Evolutionary conservation across 2,113 vertebrate genomes (phyloP).

Genomic region (Ptilonorhynchus violaceus): DNA sequence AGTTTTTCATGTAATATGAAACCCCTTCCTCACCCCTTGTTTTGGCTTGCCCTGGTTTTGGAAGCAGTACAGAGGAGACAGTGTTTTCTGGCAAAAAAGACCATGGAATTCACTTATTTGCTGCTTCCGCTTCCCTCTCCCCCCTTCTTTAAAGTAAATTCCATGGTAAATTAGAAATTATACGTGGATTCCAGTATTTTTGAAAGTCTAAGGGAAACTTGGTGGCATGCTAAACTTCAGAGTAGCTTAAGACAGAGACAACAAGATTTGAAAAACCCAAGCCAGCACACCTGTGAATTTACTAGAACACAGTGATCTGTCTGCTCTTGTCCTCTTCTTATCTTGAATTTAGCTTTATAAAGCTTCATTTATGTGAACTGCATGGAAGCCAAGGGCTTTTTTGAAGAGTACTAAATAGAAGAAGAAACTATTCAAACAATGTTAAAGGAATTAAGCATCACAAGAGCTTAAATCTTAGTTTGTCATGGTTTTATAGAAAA

Average conservation of each 20-base stretch:
- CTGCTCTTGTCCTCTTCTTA: constrained; percentile 1
- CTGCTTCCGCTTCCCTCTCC: background rate
- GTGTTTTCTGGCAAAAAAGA: background rate
- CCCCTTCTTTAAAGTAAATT: constrained; percentile 20
- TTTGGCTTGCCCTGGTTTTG: background rate
- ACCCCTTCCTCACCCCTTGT: background rate
- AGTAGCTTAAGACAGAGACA: background rate
- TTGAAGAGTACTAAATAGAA: background rate
- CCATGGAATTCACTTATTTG: constrained; percentile 1
- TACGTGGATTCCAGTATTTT: background rate
- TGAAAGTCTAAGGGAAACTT: background rate
- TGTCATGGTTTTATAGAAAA: background rate
- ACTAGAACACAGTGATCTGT: background rate
- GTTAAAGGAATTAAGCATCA: background rate
- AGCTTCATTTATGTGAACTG: constrained; percentile 5
- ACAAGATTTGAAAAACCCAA: background rate
- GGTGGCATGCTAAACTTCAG: background rate
- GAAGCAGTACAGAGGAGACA: constrained; percentile 5
- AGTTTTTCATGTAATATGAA: background rate
- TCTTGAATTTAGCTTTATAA: background rate
- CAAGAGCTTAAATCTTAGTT: background rate
- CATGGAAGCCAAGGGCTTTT: background rate
- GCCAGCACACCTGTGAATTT: background rate
- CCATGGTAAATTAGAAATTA: background rate
- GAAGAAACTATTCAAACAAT: background rate